Conservation (phyloP, 2,888 invertebrate genomes). For the Drosophila sordidula region DNA sequence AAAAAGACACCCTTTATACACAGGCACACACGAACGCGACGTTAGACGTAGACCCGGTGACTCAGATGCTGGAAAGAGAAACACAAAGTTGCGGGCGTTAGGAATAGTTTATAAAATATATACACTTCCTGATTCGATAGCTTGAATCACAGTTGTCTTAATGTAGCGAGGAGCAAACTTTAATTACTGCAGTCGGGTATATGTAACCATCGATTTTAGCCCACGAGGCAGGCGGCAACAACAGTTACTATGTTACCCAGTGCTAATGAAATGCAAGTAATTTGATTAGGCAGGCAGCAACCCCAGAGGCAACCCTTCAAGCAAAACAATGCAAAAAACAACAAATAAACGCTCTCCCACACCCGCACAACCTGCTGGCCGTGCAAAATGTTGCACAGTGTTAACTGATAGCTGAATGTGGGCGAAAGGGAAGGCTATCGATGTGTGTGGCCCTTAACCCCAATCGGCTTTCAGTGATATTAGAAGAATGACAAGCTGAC, state of each 20-base stretch:
- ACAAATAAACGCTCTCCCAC: conserved; percentile 17
- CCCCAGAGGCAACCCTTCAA: conserved; percentile 33
- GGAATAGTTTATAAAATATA: conserved; percentile 9
- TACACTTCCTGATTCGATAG: conserved; percentile 1
- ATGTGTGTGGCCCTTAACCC: conserved; percentile 19
- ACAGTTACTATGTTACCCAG: conserved; percentile 20
- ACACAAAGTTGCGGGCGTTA: conserved; percentile 15
- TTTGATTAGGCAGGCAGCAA: conserved; percentile 53
- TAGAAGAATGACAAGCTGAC: background rate
- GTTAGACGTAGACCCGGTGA: conserved; percentile 37
- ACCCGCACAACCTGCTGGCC: conserved; percentile 10
- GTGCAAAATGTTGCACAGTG: conserved; percentile 23
- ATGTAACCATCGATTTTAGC: conserved; percentile 39
- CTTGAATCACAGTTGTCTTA: background rate
- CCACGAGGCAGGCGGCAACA: conserved; percentile 7
- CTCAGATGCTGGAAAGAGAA: conserved; percentile 54
- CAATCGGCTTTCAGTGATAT: conserved; percentile 9
- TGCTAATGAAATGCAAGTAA: conserved; percentile 66
- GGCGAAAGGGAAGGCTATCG: conserved; percentile 20
- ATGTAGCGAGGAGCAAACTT: background rate
- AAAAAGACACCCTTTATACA: conserved; percentile 61
- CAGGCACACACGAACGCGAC: conserved; percentile 15
- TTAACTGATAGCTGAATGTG: conserved; percentile 31
- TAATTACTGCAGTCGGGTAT: background rate
- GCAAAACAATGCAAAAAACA: conserved; percentile 8